Conservation (phyloP, 1,140 invertebrate genomes). For the Leucophenga varia region DNA sequence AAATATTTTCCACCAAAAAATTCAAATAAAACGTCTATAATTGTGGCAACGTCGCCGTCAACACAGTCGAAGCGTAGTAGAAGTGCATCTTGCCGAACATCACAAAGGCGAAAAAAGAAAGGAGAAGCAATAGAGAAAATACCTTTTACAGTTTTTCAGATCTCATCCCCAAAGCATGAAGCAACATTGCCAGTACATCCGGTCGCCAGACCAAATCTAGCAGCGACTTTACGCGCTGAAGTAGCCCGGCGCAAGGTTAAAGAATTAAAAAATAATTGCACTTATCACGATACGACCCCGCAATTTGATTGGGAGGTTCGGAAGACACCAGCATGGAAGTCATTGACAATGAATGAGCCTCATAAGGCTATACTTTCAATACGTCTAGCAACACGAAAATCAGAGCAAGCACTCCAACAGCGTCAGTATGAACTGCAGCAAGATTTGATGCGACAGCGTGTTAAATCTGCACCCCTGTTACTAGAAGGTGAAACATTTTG, state of each 20-base stretch:
- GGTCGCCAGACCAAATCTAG: slow-evolving; percentile 48
- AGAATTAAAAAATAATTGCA: slow-evolving; percentile 48
- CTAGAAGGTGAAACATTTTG: slow-evolving; percentile 49
- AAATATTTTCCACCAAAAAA: slow-evolving; percentile 23
- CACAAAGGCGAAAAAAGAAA: slow-evolving; percentile 4
- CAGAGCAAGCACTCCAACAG: slow-evolving; percentile 47
- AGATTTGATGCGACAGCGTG: slow-evolving; percentile 51
- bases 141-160: slow-evolving; percentile 7
- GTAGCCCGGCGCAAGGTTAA: slow-evolving; percentile 44
- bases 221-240: slow-evolving; percentile 47
- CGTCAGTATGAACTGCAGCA: slow-evolving; percentile 51
- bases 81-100: slow-evolving; percentile 15
- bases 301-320: slow-evolving; percentile 50
- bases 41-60: slow-evolving; percentile 31
- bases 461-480: slow-evolving; percentile 47
- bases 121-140: slow-evolving; percentile 11
- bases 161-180: slow-evolving; percentile 9
- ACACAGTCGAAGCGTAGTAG: slow-evolving; percentile 32
- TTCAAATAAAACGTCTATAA: slow-evolving; percentile 25
- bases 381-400: slow-evolving; percentile 51
- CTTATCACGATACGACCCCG: slow-evolving; percentile 34
- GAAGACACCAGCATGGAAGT: slow-evolving; percentile 53
- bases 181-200: slow-evolving; percentile 43
- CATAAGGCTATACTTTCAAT: slow-evolving; percentile 46
- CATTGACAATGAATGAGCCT: slow-evolving; percentile 44